Conservation (phyloP, 2,888 invertebrate genomes). For the Tineola bisselliella region DNA sequence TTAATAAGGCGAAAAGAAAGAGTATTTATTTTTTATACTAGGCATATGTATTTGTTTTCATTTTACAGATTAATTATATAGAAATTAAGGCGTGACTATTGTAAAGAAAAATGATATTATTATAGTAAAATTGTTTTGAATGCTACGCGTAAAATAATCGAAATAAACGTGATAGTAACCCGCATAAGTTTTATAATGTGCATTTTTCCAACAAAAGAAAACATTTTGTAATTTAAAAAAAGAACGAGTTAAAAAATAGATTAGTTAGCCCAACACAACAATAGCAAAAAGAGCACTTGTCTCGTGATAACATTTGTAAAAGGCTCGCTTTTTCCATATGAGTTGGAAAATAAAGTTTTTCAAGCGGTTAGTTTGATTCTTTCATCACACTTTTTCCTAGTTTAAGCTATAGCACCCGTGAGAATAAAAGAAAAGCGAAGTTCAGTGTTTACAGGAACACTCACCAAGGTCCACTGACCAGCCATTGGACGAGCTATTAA, state of each 20-base stretch:
- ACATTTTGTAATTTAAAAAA: neutral
- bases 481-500: no score
- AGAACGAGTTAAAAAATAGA: neutral
- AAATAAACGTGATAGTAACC: no score
- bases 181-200: no score
- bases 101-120: no score
- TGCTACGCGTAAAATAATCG: no score
- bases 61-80: no score
- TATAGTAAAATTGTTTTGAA: no score
- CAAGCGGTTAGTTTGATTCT: neutral
- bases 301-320: neutral
- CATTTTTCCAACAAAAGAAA: neutral
- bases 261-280: neutral
- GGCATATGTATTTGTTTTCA: no score
- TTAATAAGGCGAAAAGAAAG: no score
- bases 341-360: neutral
- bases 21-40: no score
- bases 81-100: no score
- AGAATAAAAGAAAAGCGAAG: neutral
- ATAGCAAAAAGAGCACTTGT: neutral
- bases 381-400: neutral
- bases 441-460: neutral
- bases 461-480: neutral
- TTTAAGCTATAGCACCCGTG: neutral
- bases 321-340: neutral